Evolutionary conservation across 2,888 invertebrate genomes (phyloP).

Genomic region (Phania funesta): DNA sequence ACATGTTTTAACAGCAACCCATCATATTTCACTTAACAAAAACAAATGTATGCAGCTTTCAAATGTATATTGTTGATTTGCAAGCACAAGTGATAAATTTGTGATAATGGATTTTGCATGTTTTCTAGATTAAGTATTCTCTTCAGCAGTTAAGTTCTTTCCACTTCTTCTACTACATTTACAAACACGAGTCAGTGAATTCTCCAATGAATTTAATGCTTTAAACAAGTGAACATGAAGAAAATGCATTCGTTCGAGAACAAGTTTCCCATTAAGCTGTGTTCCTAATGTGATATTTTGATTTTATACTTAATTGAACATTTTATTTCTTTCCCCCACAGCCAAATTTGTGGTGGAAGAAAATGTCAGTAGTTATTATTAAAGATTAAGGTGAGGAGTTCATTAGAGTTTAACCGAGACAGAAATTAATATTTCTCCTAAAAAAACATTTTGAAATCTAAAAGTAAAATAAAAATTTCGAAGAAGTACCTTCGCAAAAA

Average conservation of each 20-base stretch:
- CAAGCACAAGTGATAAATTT: slow-evolving; percentile 21
- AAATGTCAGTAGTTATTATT: not conserved
- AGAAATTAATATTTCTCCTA: too few relatives aligned
- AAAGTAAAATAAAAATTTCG: too few relatives aligned
- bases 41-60: not conserved
- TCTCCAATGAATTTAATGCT: not conserved
- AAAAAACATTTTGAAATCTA: too few relatives aligned
- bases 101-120: slow-evolving; percentile 58
- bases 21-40: too few relatives aligned
- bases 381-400: too few relatives aligned
- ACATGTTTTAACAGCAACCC: too few relatives aligned
- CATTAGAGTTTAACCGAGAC: too few relatives aligned
- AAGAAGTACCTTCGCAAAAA: too few relatives aligned
- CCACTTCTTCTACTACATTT: not conserved
- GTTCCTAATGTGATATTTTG: not conserved
- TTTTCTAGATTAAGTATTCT: slow-evolving; percentile 38
- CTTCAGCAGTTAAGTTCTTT: slow-evolving; percentile 1
- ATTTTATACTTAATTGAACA: not conserved
- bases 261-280: not conserved
- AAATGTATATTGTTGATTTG: not conserved
- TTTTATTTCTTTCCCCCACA: not conserved
- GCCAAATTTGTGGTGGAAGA: not conserved
- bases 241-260: slow-evolving; percentile 6
- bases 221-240: slow-evolving; percentile 2
- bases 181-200: not conserved